These are phyloP conservation scores for Drosophila kambysellisi DNA, from an alignment of 2,888 invertebrate species.

Conservation along the genomic window DNA sequence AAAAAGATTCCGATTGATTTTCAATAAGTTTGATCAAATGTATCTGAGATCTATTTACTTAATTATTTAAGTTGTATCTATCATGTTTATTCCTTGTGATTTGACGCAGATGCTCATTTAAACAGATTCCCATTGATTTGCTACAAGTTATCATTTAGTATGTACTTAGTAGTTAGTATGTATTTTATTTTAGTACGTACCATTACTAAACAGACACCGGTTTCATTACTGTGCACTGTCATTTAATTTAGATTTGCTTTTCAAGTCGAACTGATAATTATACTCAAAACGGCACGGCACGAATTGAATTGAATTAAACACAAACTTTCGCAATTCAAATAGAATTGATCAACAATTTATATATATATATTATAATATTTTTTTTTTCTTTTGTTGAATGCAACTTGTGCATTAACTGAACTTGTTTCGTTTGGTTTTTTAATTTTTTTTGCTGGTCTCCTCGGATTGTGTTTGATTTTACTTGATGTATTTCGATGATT, in stretches of 20 bases:
- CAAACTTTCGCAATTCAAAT: slow-evolving; percentile 24
- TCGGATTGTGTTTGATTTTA: neutral
- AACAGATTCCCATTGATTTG: no score
- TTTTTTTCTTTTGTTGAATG: neutral
- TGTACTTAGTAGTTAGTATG: neutral
- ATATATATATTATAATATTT: neutral
- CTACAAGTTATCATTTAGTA: neutral
- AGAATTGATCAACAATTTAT: slow-evolving; percentile 32
- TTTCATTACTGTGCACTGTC: slow-evolving; percentile 85
- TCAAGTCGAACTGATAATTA: slow-evolving; percentile 67
- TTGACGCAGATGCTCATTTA: neutral
- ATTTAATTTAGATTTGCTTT: slow-evolving; percentile 81
- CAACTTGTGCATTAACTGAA: slow-evolving; percentile 36
- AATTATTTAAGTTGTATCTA: no score
- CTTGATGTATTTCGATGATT: slow-evolving; percentile 16
- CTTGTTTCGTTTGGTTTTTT: slow-evolving; percentile 23
- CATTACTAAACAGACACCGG: slow-evolving; percentile 85
- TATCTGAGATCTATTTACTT: no score
- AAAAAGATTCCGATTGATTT: neutral
- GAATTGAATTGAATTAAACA: slow-evolving; percentile 19
- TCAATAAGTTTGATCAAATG: neutral
- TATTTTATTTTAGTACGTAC: slow-evolving; percentile 68
- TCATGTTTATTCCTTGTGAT: neutral
- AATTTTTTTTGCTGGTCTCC: slow-evolving; percentile 6
- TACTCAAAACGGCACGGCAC: slow-evolving; percentile 46